phyloP scores from a whole-genome alignment of 2,113 vertebrate genomes.

The Hemibagrus wyckioides region DNA sequence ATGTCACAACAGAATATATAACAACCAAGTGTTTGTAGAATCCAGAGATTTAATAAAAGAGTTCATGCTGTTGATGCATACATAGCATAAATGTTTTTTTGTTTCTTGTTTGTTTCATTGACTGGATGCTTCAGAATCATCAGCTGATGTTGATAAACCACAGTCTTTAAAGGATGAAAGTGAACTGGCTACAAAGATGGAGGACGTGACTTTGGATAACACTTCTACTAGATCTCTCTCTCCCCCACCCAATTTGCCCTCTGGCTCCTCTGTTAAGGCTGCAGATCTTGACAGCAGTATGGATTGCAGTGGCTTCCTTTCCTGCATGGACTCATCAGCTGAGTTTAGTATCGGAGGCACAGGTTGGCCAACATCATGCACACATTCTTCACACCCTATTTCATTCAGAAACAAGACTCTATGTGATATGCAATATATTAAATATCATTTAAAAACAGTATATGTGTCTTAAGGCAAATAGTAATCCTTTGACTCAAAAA shows the following conservation, averaged over 20 bases:
- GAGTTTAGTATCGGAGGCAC: not conserved
- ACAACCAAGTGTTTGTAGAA: not conserved
- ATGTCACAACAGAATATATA: not conserved
- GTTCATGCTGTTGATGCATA: not conserved
- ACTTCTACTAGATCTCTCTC: not conserved
- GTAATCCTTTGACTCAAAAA: not conserved
- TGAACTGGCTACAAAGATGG: slow-evolving; percentile 4
- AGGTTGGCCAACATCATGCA: slow-evolving; percentile 48
- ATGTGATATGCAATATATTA: not conserved
- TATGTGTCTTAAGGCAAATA: not conserved
- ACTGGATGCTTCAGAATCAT: not conserved
- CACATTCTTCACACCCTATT: not conserved
- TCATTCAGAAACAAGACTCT: not conserved
- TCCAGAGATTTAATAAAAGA: not conserved
- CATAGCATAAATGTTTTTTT: not conserved
- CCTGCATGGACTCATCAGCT: slow-evolving; percentile 18
- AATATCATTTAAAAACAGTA: not conserved
- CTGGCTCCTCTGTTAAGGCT: slow-evolving; percentile 4
- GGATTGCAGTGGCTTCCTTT: slow-evolving; percentile 24
- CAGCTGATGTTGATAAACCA: not conserved
- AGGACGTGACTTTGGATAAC: not conserved
- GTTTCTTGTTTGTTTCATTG: not conserved
- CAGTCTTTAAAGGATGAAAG: slow-evolving; percentile 26
- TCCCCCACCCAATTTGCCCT: not conserved
- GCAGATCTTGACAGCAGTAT: slow-evolving; percentile 40